These are phyloP conservation scores for Takifugu rubripes DNA, from an alignment of 2,797 vertebrate species.

Conservation along the genomic window DNA sequence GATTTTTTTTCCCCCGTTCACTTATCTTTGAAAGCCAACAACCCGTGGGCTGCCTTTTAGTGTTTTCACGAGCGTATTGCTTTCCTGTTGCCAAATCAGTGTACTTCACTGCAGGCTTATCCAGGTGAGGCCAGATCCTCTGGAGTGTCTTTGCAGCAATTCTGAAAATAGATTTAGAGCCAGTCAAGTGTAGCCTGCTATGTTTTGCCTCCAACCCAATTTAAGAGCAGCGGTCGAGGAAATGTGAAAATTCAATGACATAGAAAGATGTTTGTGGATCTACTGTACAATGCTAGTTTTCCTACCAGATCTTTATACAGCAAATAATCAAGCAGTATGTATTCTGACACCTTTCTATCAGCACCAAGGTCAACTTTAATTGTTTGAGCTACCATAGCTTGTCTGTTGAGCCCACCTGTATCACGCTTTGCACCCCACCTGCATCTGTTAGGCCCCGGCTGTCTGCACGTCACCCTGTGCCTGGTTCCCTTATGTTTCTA, in stretches of 20 bases:
- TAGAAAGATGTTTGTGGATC: slow-evolving; percentile 10
- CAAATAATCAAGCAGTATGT: no score
- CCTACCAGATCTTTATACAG: no score
- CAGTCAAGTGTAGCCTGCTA: slow-evolving; percentile 64
- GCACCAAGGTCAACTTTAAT: no score
- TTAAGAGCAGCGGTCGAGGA: slow-evolving; percentile 46
- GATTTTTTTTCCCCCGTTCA: slow-evolving; percentile 26
- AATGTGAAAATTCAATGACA: slow-evolving; percentile 3
- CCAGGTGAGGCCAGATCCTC: slow-evolving; percentile 68
- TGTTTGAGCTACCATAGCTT: no score
- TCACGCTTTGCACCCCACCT: no score
- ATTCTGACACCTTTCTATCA: no score
- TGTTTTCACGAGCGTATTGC: slow-evolving; percentile 60
- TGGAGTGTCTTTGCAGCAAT: slow-evolving; percentile 60
- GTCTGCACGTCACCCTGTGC: no score
- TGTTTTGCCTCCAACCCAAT: slow-evolving; percentile 65
- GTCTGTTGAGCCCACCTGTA: no score
- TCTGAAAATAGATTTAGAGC: slow-evolving; percentile 72
- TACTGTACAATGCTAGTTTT: no score
- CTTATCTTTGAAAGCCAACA: slow-evolving; percentile 51
- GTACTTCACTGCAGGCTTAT: slow-evolving; percentile 64
- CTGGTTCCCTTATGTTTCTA: no score
- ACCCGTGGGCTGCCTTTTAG: slow-evolving; percentile 11
- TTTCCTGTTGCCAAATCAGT: slow-evolving; percentile 53
- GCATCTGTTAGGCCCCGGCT: no score